These are phyloP conservation scores for Metridium senile DNA, from an alignment of 92 coral and sea anemone species.

Conservation along the genomic window DNA sequence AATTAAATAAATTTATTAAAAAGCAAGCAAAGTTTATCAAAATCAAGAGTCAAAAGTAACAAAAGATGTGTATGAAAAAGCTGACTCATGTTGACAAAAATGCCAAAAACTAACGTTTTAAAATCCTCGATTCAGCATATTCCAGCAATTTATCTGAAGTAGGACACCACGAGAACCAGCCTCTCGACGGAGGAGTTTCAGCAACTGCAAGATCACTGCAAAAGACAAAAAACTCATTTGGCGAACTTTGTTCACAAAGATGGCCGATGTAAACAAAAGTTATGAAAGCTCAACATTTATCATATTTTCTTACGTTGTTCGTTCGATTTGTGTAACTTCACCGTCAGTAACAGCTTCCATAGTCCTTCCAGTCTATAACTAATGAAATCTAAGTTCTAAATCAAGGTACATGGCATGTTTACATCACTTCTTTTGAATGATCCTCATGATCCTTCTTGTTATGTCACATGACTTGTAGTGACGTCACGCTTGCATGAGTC, in stretches of 20 bases:
- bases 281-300: background rate
- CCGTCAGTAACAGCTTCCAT: background rate
- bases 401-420: background rate
- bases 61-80: background rate
- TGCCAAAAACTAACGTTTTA: conserved; percentile 66
- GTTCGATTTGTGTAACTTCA: background rate
- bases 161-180: conserved; percentile 92
- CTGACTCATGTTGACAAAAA: background rate
- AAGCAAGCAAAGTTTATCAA: background rate
- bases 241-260: background rate
- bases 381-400: background rate
- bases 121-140: conserved; percentile 81
- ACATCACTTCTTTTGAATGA: background rate
- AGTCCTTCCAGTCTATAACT: background rate
- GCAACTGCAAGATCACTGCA: conserved; percentile 23
- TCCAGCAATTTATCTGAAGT: conserved; percentile 83
- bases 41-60: background rate
- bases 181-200: conserved; percentile 31
- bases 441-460: background rate
- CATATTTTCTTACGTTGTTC: background rate
- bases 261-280: background rate
- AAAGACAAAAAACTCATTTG: background rate
- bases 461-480: background rate
- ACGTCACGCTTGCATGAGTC: background rate
- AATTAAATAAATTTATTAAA: no score